These are phyloP conservation scores for Gymnorhina tibicen DNA, from an alignment of 2,113 vertebrate genomes.

Conservation along the genomic window DNA sequence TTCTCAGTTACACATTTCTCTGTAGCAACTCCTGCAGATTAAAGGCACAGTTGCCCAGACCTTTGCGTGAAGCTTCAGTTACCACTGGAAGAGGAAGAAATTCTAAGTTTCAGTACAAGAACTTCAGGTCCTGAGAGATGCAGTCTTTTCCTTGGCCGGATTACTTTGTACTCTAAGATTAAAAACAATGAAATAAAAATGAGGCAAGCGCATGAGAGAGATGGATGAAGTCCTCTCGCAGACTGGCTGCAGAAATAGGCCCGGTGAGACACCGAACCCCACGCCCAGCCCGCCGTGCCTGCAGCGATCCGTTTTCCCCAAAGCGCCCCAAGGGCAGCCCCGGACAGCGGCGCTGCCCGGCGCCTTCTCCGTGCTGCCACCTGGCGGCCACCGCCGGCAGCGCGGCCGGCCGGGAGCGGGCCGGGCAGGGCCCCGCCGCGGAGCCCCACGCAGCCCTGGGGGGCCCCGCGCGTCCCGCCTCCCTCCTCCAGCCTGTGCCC, in stretches of 20 bases:
- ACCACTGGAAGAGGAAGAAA: background rate
- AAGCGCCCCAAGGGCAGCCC: background rate
- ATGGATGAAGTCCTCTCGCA: rapidly evolving
- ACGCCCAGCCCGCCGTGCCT: rapidly evolving
- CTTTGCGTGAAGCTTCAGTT: background rate
- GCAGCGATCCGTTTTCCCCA: background rate
- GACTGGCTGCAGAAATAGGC: rapidly evolving
- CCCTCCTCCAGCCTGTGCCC: background rate
- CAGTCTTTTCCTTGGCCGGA: background rate
- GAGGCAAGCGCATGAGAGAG: rapidly evolving
- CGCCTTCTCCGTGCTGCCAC: conserved; percentile 49
- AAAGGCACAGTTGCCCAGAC: background rate
- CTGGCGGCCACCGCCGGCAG: background rate
- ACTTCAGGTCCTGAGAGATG: background rate
- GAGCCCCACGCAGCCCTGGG: background rate
- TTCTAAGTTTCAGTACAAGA: background rate
- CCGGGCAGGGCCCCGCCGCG: background rate
- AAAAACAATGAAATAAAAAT: rapidly evolving
- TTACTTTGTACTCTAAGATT: background rate
- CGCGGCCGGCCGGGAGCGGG: background rate
- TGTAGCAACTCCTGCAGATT: background rate
- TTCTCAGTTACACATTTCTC: background rate
- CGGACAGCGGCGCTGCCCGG: background rate
- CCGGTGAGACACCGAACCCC: background rate
- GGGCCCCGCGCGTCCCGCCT: background rate